Base-by-base conservation (phyloP, 1,140 invertebrate species). In the Papilio dardanus region DNA sequence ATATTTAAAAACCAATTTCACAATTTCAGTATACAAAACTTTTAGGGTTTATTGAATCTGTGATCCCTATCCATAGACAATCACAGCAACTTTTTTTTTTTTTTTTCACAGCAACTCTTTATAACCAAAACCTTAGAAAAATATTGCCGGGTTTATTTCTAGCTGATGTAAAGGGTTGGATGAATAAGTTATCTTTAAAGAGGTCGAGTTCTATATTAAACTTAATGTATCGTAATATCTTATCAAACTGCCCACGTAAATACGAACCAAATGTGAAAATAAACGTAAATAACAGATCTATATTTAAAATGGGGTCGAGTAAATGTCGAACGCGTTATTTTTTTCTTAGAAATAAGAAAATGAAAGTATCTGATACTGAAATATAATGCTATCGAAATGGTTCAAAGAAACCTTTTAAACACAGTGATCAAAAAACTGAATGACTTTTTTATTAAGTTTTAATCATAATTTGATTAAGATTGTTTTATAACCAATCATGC, bases 231-330 rank as follows among this genome's bases (percentile, higher is more conserved):
- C 21, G 50, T 54, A 3, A 54, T 54, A 54, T 28, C 19, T 24
- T 54, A 54, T 24, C 50, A 54, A 54, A 54, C 2, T 24, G 50
- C 19, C 50, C 50, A 19, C 21, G 7, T 54, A 54, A 54, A 54
- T 1, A 54, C 10, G 50, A 28, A 54, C 50, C 50, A 21, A 12
- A 54, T 54, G 50, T 54, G 21, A 24, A 54, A 54, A 54, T 46
- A 54, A 54, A 54, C 50, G 50, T 54, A 21, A 54, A 54, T 19
- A 54, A 54, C 50, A 54, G 21, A 54, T 54, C 19, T 54, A 54
- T 24, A 54, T 54, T 54, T 54, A 54, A 54, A 54, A 54, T 16
- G 10, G 21, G 50, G 50, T 24, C 50, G 50, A 54, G 50, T 12
- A 54, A 54, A 54, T 24, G 50, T 54, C 50, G 50, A 21, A 16